These are phyloP conservation scores for Rhinolophus ferrumequinum DNA, from an alignment of 2,113 vertebrate species.

Conservation along the genomic window DNA sequence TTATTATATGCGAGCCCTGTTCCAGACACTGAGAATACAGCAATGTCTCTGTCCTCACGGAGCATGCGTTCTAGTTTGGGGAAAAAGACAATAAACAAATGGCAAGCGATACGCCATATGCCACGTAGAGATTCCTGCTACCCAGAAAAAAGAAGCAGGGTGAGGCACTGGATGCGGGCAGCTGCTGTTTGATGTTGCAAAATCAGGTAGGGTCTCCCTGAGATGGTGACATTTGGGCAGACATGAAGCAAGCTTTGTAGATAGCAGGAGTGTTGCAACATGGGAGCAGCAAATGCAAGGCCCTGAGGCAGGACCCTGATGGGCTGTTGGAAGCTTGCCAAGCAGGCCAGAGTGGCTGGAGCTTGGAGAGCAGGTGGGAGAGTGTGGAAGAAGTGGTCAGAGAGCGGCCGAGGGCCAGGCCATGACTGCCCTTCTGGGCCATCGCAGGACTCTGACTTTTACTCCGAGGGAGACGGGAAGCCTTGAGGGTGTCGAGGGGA, in stretches of 20 bases:
- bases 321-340: too few relatives aligned
- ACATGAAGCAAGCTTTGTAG: not conserved
- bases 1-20: not conserved
- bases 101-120: accelerated
- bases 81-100: not conserved
- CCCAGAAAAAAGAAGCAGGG: not conserved
- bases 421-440: not conserved
- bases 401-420: not conserved
- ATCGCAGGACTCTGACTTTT: not conserved
- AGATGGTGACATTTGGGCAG: not conserved
- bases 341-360: not conserved
- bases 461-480: not conserved
- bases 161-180: accelerated
- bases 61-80: not conserved
- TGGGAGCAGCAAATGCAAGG: not conserved
- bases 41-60: not conserved
- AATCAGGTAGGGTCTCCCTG: not conserved
- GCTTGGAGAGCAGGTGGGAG: not conserved
- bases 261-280: not conserved
- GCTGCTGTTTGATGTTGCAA: too few relatives aligned
- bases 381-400: not conserved
- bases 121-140: not conserved
- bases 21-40: not conserved
- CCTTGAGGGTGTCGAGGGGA: not conserved
- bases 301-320: not conserved